Evolutionary conservation across 2,888 invertebrate genomes (phyloP).

Genomic region (Cybosia mesomella): DNA sequence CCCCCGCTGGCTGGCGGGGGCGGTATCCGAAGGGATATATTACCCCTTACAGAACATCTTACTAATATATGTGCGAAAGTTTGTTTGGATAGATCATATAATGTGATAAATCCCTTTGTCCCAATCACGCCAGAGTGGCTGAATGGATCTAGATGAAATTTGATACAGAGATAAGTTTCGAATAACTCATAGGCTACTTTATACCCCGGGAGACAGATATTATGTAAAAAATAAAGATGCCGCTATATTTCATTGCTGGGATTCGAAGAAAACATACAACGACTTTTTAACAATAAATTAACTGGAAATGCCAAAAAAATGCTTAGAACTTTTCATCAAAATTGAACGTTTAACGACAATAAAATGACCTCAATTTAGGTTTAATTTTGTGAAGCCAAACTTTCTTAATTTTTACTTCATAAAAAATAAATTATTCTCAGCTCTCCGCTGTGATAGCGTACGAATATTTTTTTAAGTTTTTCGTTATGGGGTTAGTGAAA

Average conservation of each 20-base stretch:
- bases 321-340: background rate
- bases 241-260: background rate
- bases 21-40: too few relatives aligned
- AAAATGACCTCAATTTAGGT: background rate
- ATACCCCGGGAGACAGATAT: background rate
- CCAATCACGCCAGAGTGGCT: background rate
- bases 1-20: too few relatives aligned
- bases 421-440: background rate
- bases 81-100: too few relatives aligned
- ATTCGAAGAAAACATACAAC: background rate
- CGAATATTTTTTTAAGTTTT: background rate
- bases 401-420: background rate
- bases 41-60: too few relatives aligned
- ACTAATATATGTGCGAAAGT: too few relatives aligned
- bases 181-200: background rate
- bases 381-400: constrained; percentile 8
- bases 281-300: background rate
- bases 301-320: background rate
- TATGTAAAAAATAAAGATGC: background rate
- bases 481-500: background rate
- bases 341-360: background rate
- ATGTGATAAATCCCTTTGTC: too few relatives aligned
- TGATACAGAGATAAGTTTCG: background rate
- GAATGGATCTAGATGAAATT: background rate
- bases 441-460: background rate